Percentiles rank a stretch among this genome's conserved stretches.
Conservation (phyloP, 2,888 invertebrate genomes). For the Alcis repandata region DNA sequence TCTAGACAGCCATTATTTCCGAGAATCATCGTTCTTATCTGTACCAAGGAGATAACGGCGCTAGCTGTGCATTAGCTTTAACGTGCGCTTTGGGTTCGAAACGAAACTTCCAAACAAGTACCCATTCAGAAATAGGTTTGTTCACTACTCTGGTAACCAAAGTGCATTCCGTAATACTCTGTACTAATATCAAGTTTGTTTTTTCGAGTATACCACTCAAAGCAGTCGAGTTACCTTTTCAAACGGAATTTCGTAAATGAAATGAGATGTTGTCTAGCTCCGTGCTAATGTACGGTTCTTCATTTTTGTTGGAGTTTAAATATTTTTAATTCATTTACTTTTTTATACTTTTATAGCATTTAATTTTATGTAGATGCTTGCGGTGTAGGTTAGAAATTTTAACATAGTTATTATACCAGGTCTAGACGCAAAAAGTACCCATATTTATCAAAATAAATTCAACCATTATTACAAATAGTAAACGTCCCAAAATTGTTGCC, state of each 20-base stretch:
- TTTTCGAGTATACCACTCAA: constrained; percentile 16
- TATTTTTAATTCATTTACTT: background rate
- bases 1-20: background rate
- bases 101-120: constrained; percentile 22
- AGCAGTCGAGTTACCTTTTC: constrained; percentile 11
- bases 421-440: constrained; percentile 18
- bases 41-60: constrained; percentile 7
- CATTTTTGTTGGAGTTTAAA: background rate
- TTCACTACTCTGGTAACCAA: background rate
- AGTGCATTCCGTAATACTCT: constrained; percentile 21
- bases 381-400: background rate
- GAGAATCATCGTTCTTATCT: constrained; percentile 15
- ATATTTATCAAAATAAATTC: constrained; percentile 20
- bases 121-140: constrained; percentile 16
- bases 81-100: constrained; percentile 19
- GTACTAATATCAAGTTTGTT: constrained; percentile 22
- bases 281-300: background rate
- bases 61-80: constrained; percentile 19
- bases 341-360: background rate
- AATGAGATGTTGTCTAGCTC: constrained; percentile 7
- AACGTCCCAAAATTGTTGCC: constrained; percentile 50
- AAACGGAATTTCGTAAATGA: constrained; percentile 17
- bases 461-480: constrained; percentile 29
- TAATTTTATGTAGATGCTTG: background rate
- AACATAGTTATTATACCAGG: background rate